Evolutionary conservation across 2,113 vertebrate genomes (phyloP), one percentile per base, ranked within the genome.

Genomic region (Puntigrus tetrazona): DNA sequence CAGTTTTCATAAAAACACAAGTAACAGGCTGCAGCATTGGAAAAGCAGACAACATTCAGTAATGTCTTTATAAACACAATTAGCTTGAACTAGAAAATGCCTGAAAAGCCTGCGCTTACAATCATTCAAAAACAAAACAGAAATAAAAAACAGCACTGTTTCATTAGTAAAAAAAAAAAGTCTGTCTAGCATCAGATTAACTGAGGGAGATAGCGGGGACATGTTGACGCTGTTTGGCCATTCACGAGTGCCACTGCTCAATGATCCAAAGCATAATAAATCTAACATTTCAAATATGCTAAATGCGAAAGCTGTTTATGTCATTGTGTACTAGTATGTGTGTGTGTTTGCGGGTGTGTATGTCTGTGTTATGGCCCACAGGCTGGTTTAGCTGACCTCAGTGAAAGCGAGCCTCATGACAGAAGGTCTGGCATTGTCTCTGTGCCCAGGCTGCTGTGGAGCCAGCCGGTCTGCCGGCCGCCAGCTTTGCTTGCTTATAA

Each of bases 381-480:
- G 91, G 91, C 92, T 90, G 78, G 90, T 87, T 93, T 92, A 86
- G 88, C 93, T 95, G 95, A 93, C 92, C 95, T 92, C 93, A 89
- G 94, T 92, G 88, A 92, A 88, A 92, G 93, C 92, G 90, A 94
- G 93, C 92, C 94, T 90, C 83, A 43, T 93, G 91, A 94, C 93
- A 93, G 91, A 92, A 95, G 92, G 90, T 89, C 93, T 96, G 95
- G 90, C 93, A 93, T 95, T 95, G 93, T 95, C 94, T 95, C 94
- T 95, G 92, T 93, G 92, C 93, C 92, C 82, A 90, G 91, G 92
- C 92, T 92, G 88, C 11, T 90, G 91, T 78, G 95, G 95, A 96
- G 95, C 95, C 96, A 95, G 96, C 89, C 94, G 85, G 96, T 96
- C 96, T 96, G 95, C 94, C 92, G 87, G 93, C 94, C 93, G 91